Percentiles rank a stretch among this genome's conserved stretches.
Conservation (phyloP, 1,140 invertebrate species). For the Sitobion miscanthi region DNA sequence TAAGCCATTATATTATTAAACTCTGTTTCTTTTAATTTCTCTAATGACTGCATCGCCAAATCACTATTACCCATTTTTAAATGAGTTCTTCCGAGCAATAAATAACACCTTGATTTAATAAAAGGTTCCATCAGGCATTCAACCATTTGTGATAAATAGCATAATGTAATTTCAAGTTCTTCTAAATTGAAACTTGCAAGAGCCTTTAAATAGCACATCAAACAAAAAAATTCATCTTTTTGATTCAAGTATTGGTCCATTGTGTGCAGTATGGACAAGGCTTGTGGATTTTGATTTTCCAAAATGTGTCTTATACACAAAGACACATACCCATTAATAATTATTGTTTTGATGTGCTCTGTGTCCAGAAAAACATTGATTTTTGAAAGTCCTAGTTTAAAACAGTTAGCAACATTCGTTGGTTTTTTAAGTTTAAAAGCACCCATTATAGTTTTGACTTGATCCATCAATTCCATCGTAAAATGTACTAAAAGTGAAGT, state of each 20-base stretch:
- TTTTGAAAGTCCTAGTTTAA: constrained; percentile 44
- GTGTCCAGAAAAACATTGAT: constrained; percentile 24
- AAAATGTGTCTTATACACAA: constrained; percentile 16
- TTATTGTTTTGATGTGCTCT: constrained; percentile 6
- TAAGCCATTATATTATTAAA: constrained; percentile 34
- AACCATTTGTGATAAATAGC: constrained; percentile 44
- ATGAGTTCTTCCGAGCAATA: constrained; percentile 34
- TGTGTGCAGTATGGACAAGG: neutral
- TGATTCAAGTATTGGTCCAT: constrained; percentile 14
- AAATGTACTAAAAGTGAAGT: neutral
- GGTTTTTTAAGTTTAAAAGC: constrained; percentile 36
- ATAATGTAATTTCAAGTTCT: constrained; percentile 21
- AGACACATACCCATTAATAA: neutral
- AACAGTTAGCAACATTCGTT: constrained; percentile 5
- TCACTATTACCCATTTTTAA: constrained; percentile 29
- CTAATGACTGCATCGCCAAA: constrained; percentile 28
- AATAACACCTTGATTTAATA: constrained; percentile 38
- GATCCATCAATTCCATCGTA: constrained; percentile 10
- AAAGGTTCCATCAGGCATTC: constrained; percentile 33
- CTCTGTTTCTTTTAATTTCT: constrained; percentile 20
- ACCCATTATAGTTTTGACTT: neutral
- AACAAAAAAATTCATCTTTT: constrained; percentile 21
- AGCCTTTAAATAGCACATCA: constrained; percentile 30
- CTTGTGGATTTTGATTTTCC: constrained; percentile 44
- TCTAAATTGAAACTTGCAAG: constrained; percentile 39